Percentiles rank a stretch among this genome's conserved stretches.
These are phyloP conservation scores for Nephrotoma guestfalica DNA, from an alignment of 2,888 invertebrate genomes.

Conservation along the genomic window DNA sequence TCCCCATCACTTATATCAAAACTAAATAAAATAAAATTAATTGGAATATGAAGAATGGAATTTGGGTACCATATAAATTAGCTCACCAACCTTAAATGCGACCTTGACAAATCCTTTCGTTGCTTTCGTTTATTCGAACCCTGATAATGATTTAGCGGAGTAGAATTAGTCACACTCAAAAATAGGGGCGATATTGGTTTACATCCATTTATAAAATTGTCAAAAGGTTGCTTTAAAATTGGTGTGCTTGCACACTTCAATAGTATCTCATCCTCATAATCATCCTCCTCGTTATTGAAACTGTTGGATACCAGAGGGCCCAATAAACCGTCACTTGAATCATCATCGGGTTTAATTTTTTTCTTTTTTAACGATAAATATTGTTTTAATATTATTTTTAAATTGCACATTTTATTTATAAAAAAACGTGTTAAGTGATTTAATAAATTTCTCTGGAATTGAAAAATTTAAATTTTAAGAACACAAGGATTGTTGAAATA, in stretches of 20 bases:
- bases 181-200: not conserved
- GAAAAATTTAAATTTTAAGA: not conserved
- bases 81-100: conserved; percentile 4
- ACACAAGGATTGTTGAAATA: not conserved
- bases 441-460: not conserved
- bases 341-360: not conserved
- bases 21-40: not conserved
- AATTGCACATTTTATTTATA: not conserved
- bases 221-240: not conserved
- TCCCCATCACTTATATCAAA: not conserved
- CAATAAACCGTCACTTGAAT: not conserved
- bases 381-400: not conserved
- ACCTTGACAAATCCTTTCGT: conserved; percentile 22
- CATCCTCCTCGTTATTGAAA: conserved; percentile 2
- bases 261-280: conserved; percentile 4
- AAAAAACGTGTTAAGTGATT: not conserved
- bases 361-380: not conserved
- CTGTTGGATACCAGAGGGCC: not conserved
- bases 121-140: conserved; percentile 15
- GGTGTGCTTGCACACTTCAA: not conserved
- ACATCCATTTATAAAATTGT: not conserved
- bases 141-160: conserved; percentile 24
- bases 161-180: conserved; percentile 23
- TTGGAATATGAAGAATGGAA: not conserved
- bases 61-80: not conserved